Evolutionary conservation across 1,140 invertebrate species (phyloP).

Genomic region (Oncopodura yosiiana): DNA sequence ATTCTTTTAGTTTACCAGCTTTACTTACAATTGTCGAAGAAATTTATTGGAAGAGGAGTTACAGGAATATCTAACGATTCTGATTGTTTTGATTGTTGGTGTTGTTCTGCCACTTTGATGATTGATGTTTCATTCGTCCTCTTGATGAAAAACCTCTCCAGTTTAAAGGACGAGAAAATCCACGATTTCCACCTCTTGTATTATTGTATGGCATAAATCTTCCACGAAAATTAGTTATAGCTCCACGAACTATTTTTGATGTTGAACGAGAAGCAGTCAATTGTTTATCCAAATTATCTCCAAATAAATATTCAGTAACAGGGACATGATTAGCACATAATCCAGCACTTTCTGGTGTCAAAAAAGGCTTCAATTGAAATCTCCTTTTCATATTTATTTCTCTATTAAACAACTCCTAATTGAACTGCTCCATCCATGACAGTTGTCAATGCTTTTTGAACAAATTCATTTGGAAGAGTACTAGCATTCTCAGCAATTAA

Average conservation of each 20-base stretch:
- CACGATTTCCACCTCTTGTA: neutral
- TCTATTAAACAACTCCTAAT: neutral
- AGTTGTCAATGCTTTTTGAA: neutral
- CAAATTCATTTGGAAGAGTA: neutral
- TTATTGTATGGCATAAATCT: neutral
- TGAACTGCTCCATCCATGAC: conserved; percentile 2
- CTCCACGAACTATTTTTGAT: neutral
- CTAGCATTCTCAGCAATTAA: neutral
- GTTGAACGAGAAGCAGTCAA: neutral
- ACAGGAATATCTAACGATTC: neutral
- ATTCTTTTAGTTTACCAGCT: neutral
- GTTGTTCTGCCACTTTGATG: neutral
- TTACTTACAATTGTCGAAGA: no score
- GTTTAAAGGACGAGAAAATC: conserved; percentile 13
- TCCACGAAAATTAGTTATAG: neutral
- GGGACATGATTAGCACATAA: neutral
- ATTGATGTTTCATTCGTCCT: neutral
- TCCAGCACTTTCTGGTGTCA: neutral
- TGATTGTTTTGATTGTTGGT: neutral
- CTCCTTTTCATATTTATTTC: neutral
- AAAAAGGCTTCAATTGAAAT: neutral
- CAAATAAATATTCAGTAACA: conserved; percentile 14
- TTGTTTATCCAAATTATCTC: conserved; percentile 13
- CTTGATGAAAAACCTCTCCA: neutral
- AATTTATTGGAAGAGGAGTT: neutral